Percentiles rank a stretch among this genome's conserved stretches.
Conservation (phyloP, 2,113 vertebrate species). For the Stegostoma tigrinum region DNA sequence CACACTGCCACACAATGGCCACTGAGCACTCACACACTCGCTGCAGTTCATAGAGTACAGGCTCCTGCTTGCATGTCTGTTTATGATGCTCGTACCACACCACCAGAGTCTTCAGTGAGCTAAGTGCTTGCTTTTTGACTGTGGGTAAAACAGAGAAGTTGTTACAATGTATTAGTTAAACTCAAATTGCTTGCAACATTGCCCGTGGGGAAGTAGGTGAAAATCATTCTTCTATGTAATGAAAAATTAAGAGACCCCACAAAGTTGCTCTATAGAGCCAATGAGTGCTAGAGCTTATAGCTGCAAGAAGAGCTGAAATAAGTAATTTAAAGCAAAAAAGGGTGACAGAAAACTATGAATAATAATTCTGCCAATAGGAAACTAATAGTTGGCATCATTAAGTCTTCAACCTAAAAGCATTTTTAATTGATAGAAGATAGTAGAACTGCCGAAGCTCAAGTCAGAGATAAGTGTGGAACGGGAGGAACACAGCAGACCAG, state of each 20-base stretch:
- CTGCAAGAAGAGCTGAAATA: neutral
- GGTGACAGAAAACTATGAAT: neutral
- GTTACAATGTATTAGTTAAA: neutral
- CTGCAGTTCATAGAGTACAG: constrained; percentile 66
- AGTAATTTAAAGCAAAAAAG: neutral
- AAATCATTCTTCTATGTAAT: neutral
- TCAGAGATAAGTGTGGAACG: too few species aligned
- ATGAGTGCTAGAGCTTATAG: neutral
- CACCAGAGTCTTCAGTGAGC: constrained; percentile 68
- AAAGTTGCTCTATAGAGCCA: neutral
- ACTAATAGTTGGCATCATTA: neutral
- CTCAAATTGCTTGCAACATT: neutral
- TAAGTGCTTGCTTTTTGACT: constrained; percentile 64
- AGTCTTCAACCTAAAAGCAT: neutral
- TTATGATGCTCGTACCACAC: constrained; percentile 80
- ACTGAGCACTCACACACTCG: constrained; percentile 63
- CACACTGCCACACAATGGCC: constrained; percentile 76
- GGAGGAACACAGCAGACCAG: too few species aligned
- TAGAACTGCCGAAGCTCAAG: too few species aligned
- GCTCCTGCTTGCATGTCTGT: constrained; percentile 71
- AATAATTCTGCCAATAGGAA: neutral
- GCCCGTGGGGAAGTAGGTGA: neutral
- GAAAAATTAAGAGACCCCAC: neutral
- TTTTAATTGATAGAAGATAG: too few species aligned
- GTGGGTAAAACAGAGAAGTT: neutral